Evolutionary conservation across 2,113 vertebrate genomes (phyloP), one percentile per base, ranked within the genome.

Genomic region (Cisticola juncidis): DNA sequence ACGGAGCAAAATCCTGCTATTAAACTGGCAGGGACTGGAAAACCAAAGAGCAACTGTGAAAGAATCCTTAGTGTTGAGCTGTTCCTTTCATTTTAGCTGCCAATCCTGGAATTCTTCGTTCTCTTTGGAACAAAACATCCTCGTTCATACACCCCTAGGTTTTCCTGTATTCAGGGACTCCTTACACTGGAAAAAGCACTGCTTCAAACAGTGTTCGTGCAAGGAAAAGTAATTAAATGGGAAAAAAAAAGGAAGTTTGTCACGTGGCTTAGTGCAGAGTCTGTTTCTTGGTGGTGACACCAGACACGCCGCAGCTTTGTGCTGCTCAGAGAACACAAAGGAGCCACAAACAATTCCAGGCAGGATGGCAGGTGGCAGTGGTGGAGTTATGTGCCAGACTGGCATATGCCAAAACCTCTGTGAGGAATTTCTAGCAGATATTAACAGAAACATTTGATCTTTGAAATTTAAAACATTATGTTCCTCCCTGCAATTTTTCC

Each of bases 1-100:
- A 98, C 0, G 96, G 98, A 97, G 98, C 98, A 60, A 98, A 86
- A 89, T 90, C 95, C 61, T 98, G 98, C 92, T 91, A 66, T 73
- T 96, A 90, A 96, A 86, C 62, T 57, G 58, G 28, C 71, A 73
- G 53, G 62, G 58, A 48, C 3, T 48, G 40, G 62, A 79, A 77
- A 62, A 65, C 9, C 40, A 2, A 80, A 85, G 73, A 96, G 58
- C 65, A 90, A 64, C 92, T 84, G 56, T 40, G 76, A 68, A 85
- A 81, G 54, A 50, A 3, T 65, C 31, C 11, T 18, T 60, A 79
- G 29, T 28, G 79, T 73, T 70, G 33, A 60, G 81, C 83, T 25
- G 58, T 25, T 25, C 77, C 77, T 53, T 56, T 44, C 17, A 4
- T 12, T 70, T 47, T 35, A 85, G 51, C 62, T 79, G 42, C 70